These are phyloP conservation scores for Lycaon pictus DNA, from an alignment of 2,113 vertebrate genomes.

Conservation along the genomic window DNA sequence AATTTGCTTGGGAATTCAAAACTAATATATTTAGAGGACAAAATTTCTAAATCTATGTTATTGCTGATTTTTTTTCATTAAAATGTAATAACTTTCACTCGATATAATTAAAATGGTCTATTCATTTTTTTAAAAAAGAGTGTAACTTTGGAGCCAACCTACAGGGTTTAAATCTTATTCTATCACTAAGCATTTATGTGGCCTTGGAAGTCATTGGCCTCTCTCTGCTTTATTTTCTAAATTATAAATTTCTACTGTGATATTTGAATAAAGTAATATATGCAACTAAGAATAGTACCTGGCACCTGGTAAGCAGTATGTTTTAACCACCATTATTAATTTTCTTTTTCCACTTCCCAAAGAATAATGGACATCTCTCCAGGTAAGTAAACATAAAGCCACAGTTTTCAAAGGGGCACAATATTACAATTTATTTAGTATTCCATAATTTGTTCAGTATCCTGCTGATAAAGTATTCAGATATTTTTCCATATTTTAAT, in stretches of 20 bases:
- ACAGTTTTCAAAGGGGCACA: background rate
- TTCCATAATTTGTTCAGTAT: background rate
- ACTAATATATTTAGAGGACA: background rate
- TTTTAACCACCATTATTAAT: background rate
- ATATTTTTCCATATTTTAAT: background rate
- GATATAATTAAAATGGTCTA: background rate
- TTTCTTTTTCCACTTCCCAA: background rate
- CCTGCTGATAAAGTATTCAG: background rate
- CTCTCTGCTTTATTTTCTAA: conserved; percentile 14
- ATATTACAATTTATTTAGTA: conserved; percentile 2
- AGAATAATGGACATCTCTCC: background rate
- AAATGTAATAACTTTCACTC: background rate
- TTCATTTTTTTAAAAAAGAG: background rate
- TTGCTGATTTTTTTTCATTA: background rate
- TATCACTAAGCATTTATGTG: background rate
- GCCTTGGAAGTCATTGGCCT: background rate
- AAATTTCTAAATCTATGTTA: background rate
- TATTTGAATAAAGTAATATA: conserved; percentile 20
- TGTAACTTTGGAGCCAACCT: background rate
- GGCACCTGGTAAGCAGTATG: background rate
- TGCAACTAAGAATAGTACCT: background rate
- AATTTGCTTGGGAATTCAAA: background rate
- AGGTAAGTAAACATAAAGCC: background rate
- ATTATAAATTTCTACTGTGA: background rate
- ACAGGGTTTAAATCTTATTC: background rate